Percentiles rank a stretch among this genome's conserved stretches.
Conservation (phyloP, 2,797 vertebrate species). For the Heteromormyrus szaboi region DNA sequence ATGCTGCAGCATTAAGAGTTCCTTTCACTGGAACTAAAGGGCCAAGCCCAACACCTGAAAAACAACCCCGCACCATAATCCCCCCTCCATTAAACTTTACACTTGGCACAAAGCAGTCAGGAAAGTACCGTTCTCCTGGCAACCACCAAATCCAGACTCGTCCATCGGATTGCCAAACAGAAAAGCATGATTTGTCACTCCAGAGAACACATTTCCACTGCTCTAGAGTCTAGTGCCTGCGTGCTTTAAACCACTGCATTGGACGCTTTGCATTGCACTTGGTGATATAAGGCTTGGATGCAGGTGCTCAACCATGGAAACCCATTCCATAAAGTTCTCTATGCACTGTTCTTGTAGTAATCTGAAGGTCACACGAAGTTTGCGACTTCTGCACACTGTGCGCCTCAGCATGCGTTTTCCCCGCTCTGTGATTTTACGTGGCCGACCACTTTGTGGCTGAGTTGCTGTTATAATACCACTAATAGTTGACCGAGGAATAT, state of each 20-base stretch:
- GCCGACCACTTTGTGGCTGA: background rate
- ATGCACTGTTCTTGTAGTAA: background rate
- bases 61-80: too few species aligned
- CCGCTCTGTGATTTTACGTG: background rate
- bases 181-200: too few species aligned
- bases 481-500: background rate
- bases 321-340: background rate
- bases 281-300: background rate
- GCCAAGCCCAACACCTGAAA: background rate
- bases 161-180: too few species aligned
- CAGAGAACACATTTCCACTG: too few species aligned
- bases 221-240: too few species aligned
- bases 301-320: background rate
- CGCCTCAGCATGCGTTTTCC: background rate
- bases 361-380: background rate
- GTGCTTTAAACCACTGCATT: background rate
- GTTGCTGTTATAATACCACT: background rate
- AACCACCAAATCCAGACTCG: too few species aligned
- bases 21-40: background rate
- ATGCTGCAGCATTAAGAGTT: background rate
- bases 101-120: too few species aligned
- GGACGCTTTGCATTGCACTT: background rate
- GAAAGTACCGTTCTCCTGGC: too few species aligned
- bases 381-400: background rate
- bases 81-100: too few species aligned